A percentile compares a stretch with the other conserved stretches of the same genome.
phyloP scores from a whole-genome alignment of 2,113 vertebrate genomes.

The Atherinomorus stipes region DNA sequence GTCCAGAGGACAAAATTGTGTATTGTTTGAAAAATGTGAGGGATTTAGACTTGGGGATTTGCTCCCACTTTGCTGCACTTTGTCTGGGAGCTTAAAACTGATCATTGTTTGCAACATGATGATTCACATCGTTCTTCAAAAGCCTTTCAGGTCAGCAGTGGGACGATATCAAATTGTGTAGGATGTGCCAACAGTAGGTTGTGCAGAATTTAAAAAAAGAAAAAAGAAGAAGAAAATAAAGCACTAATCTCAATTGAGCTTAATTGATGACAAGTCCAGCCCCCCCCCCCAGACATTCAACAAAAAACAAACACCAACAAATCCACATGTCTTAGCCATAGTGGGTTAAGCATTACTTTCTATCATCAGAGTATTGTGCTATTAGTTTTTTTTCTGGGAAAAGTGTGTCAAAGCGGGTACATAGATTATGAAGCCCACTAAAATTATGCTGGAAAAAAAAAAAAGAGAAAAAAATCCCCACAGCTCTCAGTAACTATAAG shows the following conservation, averaged over 20 bases:
- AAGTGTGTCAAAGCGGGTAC: constrained; percentile 21
- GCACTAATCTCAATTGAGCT: constrained; percentile 18
- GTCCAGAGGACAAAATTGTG: constrained; percentile 65
- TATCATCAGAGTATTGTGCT: constrained; percentile 9
- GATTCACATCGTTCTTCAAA: constrained; percentile 53
- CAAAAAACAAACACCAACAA: constrained; percentile 18
- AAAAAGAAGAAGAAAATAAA: constrained; percentile 14
- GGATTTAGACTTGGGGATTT: constrained; percentile 73
- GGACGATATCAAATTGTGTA: constrained; percentile 22
- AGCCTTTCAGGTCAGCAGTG: constrained; percentile 54
- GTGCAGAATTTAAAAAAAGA: constrained; percentile 3
- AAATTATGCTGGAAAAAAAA: constrained; percentile 15
- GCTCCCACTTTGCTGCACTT: constrained; percentile 66
- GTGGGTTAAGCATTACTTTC: constrained; percentile 27
- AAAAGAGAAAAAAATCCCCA: not conserved
- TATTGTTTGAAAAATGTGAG: constrained; percentile 73
- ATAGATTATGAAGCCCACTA: constrained; percentile 8
- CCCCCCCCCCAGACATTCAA: constrained; percentile 44
- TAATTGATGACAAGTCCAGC: constrained; percentile 48
- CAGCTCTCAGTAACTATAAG: constrained; percentile 4
- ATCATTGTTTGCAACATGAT: constrained; percentile 54
- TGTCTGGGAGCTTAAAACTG: constrained; percentile 64
- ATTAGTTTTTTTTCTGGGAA: constrained; percentile 34
- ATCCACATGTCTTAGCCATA: constrained; percentile 15
- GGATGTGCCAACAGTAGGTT: not conserved